Evolutionary conservation across 2,113 vertebrate species (phyloP).

Genomic region (Accipiter cooperii): DNA sequence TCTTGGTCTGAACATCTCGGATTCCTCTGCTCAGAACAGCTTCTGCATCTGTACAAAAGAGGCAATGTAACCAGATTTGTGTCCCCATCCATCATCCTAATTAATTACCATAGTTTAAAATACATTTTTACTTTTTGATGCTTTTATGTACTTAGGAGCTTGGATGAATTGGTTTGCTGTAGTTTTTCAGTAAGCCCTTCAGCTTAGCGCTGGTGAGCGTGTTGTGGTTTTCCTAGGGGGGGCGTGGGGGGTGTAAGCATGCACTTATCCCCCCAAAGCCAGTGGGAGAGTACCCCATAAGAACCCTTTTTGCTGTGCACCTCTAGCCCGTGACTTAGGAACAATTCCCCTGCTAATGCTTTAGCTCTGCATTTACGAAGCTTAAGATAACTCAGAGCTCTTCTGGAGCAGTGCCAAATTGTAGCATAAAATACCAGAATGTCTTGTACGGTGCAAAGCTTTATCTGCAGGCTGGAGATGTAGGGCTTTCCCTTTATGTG

Average conservation of each 20-base stretch:
- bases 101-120: neutral
- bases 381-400: conserved; percentile 61
- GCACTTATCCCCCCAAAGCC: neutral
- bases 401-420: conserved; percentile 31
- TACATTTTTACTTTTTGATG: neutral
- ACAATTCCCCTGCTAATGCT: conserved; percentile 32
- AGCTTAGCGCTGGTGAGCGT: neutral
- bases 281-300: neutral
- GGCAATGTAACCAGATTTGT: neutral
- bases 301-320: neutral
- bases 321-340: conserved; percentile 20
- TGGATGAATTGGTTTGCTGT: neutral
- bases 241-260: neutral
- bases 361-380: conserved; percentile 41
- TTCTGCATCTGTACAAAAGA: neutral
- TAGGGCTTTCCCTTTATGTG: conserved; percentile 35
- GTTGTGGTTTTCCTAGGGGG: neutral
- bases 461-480: conserved; percentile 56
- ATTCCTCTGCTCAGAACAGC: neutral
- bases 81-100: neutral
- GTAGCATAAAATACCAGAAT: conserved; percentile 35
- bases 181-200: neutral
- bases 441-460: conserved; percentile 15
- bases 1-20: neutral
- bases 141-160: conserved; percentile 22